Percentiles rank a stretch among this genome's conserved stretches.
phyloP scores from a whole-genome alignment of 2,888 invertebrate species.

The Tinea trinotella region DNA sequence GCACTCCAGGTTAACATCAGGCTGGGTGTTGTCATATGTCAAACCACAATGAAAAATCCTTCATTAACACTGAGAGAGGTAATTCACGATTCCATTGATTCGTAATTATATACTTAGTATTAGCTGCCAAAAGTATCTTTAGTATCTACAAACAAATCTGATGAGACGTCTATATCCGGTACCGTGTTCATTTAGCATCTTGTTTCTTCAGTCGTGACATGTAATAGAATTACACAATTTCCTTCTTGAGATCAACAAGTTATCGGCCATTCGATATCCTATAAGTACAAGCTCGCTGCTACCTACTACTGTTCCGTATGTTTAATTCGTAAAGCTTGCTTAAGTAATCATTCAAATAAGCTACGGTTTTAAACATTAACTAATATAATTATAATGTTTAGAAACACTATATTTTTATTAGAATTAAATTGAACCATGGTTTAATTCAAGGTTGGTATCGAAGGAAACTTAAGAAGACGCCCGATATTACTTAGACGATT shows the following conservation, averaged over 20 bases:
- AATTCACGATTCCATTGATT: too few relatives aligned
- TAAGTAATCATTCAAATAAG: neutral
- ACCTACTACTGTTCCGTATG: constrained; percentile 10
- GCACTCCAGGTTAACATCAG: too few relatives aligned
- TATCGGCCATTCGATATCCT: constrained; percentile 14
- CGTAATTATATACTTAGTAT: too few relatives aligned
- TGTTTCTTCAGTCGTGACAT: constrained; percentile 1
- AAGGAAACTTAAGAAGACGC: constrained; percentile 2
- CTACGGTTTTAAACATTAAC: neutral
- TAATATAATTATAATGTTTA: too few relatives aligned
- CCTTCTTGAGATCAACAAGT: constrained; percentile 27
- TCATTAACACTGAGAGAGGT: too few relatives aligned
- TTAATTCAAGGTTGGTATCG: neutral
- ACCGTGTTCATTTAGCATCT: constrained; percentile 15
- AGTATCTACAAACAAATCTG: neutral
- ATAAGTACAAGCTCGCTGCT: constrained; percentile 1
- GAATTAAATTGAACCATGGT: neutral
- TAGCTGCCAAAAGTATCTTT: too few relatives aligned
- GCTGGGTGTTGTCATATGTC: too few relatives aligned
- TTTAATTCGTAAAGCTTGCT: neutral
- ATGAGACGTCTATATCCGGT: constrained; percentile 1
- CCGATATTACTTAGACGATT: constrained; percentile 9
- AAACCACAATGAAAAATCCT: too few relatives aligned
- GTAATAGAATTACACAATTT: constrained; percentile 44
- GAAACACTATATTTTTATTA: too few relatives aligned